A percentile compares a stretch with the other conserved stretches of the same genome.
Evolutionary conservation across 37 sponge, comb jelly and placozoan genomes (phyloP).

Genomic region (Ianthella basta): DNA sequence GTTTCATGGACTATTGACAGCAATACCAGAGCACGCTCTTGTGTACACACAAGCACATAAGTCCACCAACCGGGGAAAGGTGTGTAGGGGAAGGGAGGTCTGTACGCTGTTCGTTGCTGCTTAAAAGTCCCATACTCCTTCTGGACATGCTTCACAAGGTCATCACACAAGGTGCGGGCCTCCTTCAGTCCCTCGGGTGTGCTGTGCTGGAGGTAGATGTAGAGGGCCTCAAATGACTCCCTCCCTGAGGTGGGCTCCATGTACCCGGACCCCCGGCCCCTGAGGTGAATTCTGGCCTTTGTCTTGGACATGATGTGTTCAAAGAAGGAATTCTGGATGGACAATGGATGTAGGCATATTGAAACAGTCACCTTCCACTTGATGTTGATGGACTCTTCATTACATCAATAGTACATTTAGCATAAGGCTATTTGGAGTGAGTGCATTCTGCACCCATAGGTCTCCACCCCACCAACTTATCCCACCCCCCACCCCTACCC

Average conservation of each 20-base stretch:
- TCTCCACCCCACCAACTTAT: too few species aligned
- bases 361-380: too few species aligned
- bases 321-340: constrained; percentile 53
- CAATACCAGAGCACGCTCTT: too few species aligned
- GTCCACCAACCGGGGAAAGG: background rate
- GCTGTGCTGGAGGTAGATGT: constrained; percentile 84
- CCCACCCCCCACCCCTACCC: too few species aligned
- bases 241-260: constrained; percentile 87
- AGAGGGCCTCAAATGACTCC: constrained; percentile 85
- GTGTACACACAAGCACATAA: too few species aligned
- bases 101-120: background rate
- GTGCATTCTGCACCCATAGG: too few species aligned
- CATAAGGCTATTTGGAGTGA: too few species aligned
- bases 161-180: constrained; percentile 79
- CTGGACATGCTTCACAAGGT: constrained; percentile 61
- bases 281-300: constrained; percentile 67
- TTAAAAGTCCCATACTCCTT: constrained; percentile 51
- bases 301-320: constrained; percentile 71
- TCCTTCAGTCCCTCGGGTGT: constrained; percentile 61
- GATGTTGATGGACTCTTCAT: too few species aligned
- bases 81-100: background rate
- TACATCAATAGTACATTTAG: too few species aligned
- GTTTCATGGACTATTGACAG: too few species aligned
- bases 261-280: constrained; percentile 88
- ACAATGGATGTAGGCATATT: too few species aligned